Base-by-base conservation (phyloP, 1,140 invertebrate species). In the Leptoteleia sp. region DNA sequence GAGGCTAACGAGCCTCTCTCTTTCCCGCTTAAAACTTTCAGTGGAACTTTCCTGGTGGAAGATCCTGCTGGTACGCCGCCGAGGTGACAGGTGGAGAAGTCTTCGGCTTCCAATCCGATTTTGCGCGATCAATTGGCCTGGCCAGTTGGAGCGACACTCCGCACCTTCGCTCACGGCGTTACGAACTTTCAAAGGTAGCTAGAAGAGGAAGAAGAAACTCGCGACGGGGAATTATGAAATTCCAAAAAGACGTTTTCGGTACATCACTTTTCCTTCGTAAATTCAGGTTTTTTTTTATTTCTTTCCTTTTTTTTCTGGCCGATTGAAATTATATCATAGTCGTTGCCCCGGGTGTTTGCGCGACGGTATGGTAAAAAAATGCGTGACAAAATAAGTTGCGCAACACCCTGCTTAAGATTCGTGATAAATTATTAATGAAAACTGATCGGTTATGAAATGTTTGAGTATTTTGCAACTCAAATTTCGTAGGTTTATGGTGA, bases 71-170 rank as follows among this genome's bases (percentile, higher is more conserved):
- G 16, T 29, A 31, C 8, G 25, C 37, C 12, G 29, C 9, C 27
- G 54, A 61, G 17, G 19, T 47, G 43, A 64, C 35, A 50, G 59
- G 59, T 64, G 59, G 35, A 38, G 15, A 42, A 35, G 55, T 42
- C 22, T 57, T 42, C 12, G 29, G 16, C 25, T 43, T 84, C 64
- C 73, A 86, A 86, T 86, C 84, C 15, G 16, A 50, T 86, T 85
- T 86, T 84, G 83, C 86, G 3, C 6, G 3, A 35, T 12, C 33
- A 13, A 12, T 35, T 22, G n/a, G 2, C 19, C 5, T 5, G 19
- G 19, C 5, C 19, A 22, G 2, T 22, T 22, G 2, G 5, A 22
- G 2, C 19, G 19, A 22, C 2, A 22, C 5, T 22, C 5, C 5
- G 19, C 19, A 22, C 19, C 19, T 22, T 5, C 19, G 19, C 19